A percentile compares a stretch with the other conserved stretches of the same genome.
Evolutionary conservation across 1,140 invertebrate species (phyloP).

Genomic region (Hypsibius dujardini): DNA sequence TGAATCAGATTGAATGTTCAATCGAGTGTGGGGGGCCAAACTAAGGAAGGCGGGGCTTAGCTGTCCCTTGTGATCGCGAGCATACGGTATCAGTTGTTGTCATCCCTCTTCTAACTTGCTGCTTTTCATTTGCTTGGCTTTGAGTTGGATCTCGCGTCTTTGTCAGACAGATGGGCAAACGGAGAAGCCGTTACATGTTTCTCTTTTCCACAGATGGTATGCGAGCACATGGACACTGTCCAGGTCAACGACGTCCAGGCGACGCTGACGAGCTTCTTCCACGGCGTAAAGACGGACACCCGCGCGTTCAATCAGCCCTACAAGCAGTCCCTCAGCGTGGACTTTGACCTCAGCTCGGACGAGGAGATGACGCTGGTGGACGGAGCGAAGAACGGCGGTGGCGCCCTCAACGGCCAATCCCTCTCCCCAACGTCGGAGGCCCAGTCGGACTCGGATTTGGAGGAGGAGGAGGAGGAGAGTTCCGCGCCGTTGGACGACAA

Average conservation of each 20-base stretch:
- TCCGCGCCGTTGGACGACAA: no score
- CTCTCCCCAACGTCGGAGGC: not conserved
- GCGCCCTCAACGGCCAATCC: not conserved
- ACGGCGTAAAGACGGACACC: constrained; percentile 2
- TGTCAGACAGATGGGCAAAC: not conserved
- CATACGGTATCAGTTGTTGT: no score
- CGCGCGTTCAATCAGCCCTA: constrained; percentile 14
- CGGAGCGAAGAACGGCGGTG: not conserved
- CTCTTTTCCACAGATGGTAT: not conserved
- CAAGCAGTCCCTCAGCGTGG: not conserved
- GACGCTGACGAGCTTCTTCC: constrained; percentile 6
- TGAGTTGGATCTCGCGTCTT: no score
- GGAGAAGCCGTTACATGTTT: no score
- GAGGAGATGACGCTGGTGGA: constrained; percentile 7
- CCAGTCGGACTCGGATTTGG: not conserved
- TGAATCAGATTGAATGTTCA: no score
- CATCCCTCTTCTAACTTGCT: not conserved
- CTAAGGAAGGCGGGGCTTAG: no score
- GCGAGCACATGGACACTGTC: constrained; percentile 1
- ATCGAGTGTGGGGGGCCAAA: no score
- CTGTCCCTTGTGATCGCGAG: no score
- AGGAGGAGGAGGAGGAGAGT: no score
- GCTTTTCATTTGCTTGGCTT: not conserved
- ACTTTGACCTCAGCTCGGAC: constrained; percentile 13
- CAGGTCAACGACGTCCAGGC: not conserved